Conservation (phyloP, 2,113 vertebrate genomes). For the Marcusenius ussheri region DNA sequence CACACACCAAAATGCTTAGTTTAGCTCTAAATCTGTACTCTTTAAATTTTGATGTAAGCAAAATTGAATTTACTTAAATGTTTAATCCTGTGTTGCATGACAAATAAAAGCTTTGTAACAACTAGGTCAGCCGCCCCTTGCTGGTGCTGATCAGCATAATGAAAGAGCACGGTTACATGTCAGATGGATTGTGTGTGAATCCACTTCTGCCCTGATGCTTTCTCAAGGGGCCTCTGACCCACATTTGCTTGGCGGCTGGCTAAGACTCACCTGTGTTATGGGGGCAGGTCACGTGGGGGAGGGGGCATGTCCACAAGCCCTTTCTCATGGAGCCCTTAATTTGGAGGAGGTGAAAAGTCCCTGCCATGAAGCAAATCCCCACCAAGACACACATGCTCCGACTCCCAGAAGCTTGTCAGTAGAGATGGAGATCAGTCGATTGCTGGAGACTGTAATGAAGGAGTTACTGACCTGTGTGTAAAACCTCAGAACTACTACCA, state of each 20-base stretch:
- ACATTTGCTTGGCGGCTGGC: neutral
- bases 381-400: neutral
- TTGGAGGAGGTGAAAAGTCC: neutral
- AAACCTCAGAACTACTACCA: neutral
- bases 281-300: neutral
- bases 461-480: neutral
- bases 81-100: neutral
- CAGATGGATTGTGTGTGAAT: neutral
- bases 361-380: neutral
- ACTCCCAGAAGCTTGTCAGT: neutral
- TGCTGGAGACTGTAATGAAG: neutral
- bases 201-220: neutral
- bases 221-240: neutral
- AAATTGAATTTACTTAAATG: neutral
- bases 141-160: neutral
- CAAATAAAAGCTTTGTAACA: neutral
- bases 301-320: neutral
- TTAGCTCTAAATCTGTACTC: neutral
- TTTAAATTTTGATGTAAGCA: neutral
- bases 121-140: neutral
- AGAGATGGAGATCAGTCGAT: neutral
- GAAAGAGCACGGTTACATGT: neutral
- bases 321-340: neutral
- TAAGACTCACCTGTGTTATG: neutral
- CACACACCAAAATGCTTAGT: neutral